A percentile compares a stretch with the other conserved stretches of the same genome.
phyloP scores from a whole-genome alignment of 2,113 vertebrate genomes.

The Rhynchopsitta pachyrhyncha region DNA sequence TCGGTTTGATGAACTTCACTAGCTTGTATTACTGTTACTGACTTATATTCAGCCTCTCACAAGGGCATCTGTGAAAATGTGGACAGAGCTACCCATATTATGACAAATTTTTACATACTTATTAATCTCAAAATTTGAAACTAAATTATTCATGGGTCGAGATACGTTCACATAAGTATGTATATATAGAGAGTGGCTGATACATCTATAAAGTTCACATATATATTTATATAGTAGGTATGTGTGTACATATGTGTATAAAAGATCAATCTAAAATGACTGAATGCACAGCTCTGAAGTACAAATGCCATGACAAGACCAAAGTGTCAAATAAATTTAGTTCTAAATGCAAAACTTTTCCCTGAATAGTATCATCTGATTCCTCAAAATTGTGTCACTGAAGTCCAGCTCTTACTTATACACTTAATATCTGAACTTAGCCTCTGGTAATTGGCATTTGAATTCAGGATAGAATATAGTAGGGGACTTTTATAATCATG shows the following conservation, averaged over 20 bases:
- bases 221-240: background rate
- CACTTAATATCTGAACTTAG: background rate
- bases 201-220: background rate
- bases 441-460: background rate
- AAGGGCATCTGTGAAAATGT: background rate
- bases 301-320: background rate
- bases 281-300: background rate
- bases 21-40: background rate
- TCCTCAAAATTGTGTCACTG: background rate
- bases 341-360: background rate
- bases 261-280: background rate
- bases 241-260: too few species aligned
- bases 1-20: background rate
- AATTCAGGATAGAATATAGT: slow-evolving; percentile 12
- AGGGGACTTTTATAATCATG: background rate
- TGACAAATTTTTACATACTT: background rate
- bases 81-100: background rate
- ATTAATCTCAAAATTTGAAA: background rate
- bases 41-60: background rate
- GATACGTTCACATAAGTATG: background rate
- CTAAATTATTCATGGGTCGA: background rate
- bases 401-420: background rate
- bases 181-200: too few species aligned
- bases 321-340: background rate
- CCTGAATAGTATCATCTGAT: background rate